phyloP scores from a whole-genome alignment of 2,888 invertebrate species.

The Gonocerus acuteangulatus region DNA sequence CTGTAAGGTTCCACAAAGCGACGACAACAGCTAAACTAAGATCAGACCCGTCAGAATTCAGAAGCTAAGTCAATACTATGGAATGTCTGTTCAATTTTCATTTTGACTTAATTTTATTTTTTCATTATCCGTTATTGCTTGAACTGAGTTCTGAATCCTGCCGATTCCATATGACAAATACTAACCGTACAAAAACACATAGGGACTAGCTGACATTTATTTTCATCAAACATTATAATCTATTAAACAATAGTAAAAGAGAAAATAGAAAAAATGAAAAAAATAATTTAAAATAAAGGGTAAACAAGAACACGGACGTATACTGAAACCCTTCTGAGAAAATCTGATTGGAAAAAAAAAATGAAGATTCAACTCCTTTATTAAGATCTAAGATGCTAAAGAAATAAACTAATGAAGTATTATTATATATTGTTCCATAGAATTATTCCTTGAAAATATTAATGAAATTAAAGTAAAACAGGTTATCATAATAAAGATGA shows the following conservation, averaged over 20 bases:
- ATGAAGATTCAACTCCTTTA: constrained; percentile 21
- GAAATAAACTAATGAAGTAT: no score
- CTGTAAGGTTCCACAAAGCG: constrained; percentile 10
- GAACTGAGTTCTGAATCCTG: background rate
- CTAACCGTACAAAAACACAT: constrained; percentile 24
- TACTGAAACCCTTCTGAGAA: background rate
- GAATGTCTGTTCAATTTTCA: background rate
- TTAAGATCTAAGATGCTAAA: constrained; percentile 5
- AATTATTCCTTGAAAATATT: no score
- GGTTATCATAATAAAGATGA: no score
- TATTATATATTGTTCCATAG: no score
- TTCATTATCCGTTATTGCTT: no score
- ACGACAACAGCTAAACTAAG: background rate
- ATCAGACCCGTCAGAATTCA: background rate
- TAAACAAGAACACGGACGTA: constrained; percentile 21
- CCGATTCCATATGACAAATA: constrained; percentile 4
- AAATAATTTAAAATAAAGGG: background rate
- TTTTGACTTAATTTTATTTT: no score
- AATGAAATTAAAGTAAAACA: no score
- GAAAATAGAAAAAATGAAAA: background rate
- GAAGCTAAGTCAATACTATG: background rate
- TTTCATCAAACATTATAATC: background rate
- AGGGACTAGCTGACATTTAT: constrained; percentile 19
- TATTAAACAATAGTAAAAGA: no score
- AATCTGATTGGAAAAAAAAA: background rate